Evolutionary conservation across 2,888 invertebrate genomes (phyloP), one percentile per base, ranked within the genome.

Genomic region (Oscheius sp.): DNA sequence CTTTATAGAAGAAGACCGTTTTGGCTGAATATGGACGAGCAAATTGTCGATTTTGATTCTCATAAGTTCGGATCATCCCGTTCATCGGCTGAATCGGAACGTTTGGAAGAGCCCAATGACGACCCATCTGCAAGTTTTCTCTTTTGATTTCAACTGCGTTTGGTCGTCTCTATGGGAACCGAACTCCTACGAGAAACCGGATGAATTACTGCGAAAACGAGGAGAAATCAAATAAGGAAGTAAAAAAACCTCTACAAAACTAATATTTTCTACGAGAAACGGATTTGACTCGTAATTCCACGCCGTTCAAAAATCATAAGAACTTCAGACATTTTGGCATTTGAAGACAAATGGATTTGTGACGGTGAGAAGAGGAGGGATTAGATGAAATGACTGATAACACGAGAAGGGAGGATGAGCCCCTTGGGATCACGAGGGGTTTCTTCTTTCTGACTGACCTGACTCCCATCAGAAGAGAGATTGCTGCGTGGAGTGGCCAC

Each of bases 1-100:
- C 86, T 48, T 85, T 86, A 77, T 84, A 86, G 71, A 86, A 86
- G 66, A 82, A 83, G 27, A 86, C 82, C 2, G 83, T 86, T 71
- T 86, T 86, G n/a, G 86, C 86, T 12, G 83, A 81, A 66, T 83
- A 84, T 2, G 85, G 84, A 4, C 84, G 72, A 12, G 74, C 57
- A 72, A 81, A 85, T 6, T 80, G 82, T 1, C 85, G 74, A 8
- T 71, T 45, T 3, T 69, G 12, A 39, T 68, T 63, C 27, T 70
- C 68, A 46, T 69, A 72, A 8, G 63, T 70, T 10, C 70, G 71
- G 34, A 82, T 78, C 79, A 78, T 75, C 10, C 82, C 82, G 67
- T 81, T 81, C 48, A 70, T 71, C 42, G 81, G 81, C 42, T 66
- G 64, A n/a, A 61, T 57, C 31, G 80, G 80, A 23, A 80, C 66